Base-by-base conservation (phyloP, 2,888 invertebrate genomes). In the Philaethria dido region DNA sequence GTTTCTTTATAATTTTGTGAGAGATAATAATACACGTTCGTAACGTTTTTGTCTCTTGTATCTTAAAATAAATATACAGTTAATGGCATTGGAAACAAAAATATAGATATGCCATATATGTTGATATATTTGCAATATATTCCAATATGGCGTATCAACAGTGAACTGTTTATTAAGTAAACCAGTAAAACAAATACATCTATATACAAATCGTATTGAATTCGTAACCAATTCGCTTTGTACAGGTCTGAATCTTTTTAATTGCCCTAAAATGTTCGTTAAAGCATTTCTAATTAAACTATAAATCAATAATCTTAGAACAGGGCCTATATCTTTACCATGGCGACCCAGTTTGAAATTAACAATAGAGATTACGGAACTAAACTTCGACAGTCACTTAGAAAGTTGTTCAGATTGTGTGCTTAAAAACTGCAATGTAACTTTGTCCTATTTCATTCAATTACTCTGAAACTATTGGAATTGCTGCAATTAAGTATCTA, bases 1-100 rank as follows among this genome's bases (percentile, higher is more conserved):
- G 67, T 73, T 76, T 77, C 77, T 72, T 60, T 20, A 57, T 70
- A 68, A 75, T 75, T 78, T 74, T 73, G 74, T 68, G 72, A 78
- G 69, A 77, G 77, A 78, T 48, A 48, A n/a, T 18, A 14, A 8
- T 11, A 4, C 9, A 18, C 2, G 11, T 44, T 44, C 16, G 16
- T 18, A 44, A 33, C 1, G 8, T 44, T 44, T 44, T 44, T 3
- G 42, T 6, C 22, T 48, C 2, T 47, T 3, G 9, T 50, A 50
- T 16, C 8, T 50, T 22, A 9, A 14, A 25, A 11, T 47, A 47
- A 20, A 47, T n/a, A n/a, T n/a, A n/a, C n/a, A n/a, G n/a, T n/a
- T n/a, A n/a, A n/a, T n/a, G n/a, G n/a, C 39, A 39, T 1, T 39
- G 13, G 13, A 39, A 13, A 13, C 3, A 39, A 39, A 13, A 29